Evolutionary conservation across 2,113 vertebrate genomes (phyloP).

Genomic region (Noctilio leporinus): DNA sequence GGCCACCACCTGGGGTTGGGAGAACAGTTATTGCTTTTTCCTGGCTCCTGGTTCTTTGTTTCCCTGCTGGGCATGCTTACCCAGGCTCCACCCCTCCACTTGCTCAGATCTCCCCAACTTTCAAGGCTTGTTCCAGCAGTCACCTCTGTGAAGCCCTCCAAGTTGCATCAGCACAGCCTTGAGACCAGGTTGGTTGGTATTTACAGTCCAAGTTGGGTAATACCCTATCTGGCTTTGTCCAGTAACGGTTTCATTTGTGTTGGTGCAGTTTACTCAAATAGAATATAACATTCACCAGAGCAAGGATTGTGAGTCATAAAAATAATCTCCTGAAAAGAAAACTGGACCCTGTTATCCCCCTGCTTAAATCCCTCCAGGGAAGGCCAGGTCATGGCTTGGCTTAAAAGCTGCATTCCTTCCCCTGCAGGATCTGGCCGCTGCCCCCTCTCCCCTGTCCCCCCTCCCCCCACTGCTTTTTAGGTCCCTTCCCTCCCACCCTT

Average conservation of each 20-base stretch:
- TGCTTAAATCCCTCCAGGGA: background rate
- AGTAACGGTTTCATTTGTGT: background rate
- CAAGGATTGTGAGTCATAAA: background rate
- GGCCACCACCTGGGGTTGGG: background rate
- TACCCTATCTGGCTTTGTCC: background rate
- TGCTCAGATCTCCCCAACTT: background rate
- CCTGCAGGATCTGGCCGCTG: background rate
- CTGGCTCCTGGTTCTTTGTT: background rate
- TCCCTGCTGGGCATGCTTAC: background rate
- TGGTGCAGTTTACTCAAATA: background rate
- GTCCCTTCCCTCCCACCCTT: background rate
- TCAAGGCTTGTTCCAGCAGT: background rate
- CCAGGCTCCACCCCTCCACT: rapidly evolving
- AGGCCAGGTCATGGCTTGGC: background rate
- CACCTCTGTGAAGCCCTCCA: background rate
- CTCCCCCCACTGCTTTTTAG: background rate
- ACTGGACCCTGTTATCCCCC: background rate
- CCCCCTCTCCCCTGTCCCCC: background rate
- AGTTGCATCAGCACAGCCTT: background rate
- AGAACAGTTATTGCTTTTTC: background rate
- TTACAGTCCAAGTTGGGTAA: background rate
- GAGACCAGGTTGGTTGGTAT: background rate
- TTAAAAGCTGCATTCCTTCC: background rate
- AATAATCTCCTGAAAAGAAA: background rate
- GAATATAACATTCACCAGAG: background rate